Evolutionary conservation across 2,888 invertebrate genomes (phyloP).

Genomic region (Lasioglossum leucozonium): DNA sequence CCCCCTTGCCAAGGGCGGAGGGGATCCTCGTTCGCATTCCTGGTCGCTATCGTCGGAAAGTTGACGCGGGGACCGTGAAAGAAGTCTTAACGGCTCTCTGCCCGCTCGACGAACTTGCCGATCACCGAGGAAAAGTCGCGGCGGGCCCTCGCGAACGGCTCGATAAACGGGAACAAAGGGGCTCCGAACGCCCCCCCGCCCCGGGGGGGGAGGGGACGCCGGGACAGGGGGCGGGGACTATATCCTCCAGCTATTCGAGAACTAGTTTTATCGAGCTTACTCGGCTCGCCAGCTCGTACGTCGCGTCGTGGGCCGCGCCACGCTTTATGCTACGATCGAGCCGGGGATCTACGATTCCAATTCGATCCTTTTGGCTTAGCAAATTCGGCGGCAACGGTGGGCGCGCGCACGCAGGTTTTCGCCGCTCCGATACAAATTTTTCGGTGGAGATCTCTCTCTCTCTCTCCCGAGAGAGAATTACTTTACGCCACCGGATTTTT

Average conservation of each 20-base stretch:
- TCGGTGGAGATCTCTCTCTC: no score
- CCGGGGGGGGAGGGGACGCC: neutral
- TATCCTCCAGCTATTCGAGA: constrained; percentile 69
- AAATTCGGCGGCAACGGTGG: neutral
- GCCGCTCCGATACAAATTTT: no score
- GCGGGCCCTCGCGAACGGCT: constrained; percentile 31
- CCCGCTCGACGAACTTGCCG: neutral
- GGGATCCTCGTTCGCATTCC: constrained; percentile 19
- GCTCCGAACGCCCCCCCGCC: constrained; percentile 19
- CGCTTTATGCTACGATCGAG: neutral
- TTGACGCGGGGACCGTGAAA: constrained; percentile 18
- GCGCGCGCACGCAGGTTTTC: no score
- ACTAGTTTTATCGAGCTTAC: constrained; percentile 75
- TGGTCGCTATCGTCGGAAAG: constrained; percentile 1
- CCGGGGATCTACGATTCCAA: neutral
- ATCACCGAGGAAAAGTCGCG: constrained; percentile 18
- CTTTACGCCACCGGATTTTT: no score
- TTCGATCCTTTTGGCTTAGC: neutral
- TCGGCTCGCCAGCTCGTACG: constrained; percentile 36
- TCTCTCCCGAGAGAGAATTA: no score
- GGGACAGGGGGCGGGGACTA: constrained; percentile 3
- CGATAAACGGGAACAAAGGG: constrained; percentile 54
- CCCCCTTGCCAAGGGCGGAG: neutral
- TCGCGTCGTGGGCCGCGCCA: constrained; percentile 25
- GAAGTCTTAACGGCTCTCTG: constrained; percentile 37